A percentile compares a stretch with the other conserved stretches of the same genome.
Conservation (phyloP, 2,888 invertebrate species). For the Leptinotarsa juncta region DNA sequence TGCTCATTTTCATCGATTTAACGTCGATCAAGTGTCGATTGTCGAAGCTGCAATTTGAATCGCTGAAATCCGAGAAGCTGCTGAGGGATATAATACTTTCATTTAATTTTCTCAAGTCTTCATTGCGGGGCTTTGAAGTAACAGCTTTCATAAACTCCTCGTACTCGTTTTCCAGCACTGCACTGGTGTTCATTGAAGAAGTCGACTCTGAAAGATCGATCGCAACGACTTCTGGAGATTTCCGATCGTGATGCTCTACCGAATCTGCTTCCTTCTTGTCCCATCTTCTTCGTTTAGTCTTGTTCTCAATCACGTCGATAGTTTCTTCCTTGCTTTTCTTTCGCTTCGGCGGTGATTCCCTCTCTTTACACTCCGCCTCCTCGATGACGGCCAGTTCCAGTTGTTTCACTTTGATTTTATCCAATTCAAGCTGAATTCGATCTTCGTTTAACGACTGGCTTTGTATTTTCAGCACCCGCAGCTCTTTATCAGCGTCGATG, state of each 20-base stretch:
- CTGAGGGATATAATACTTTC: slow-evolving; percentile 23
- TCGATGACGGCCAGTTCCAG: slow-evolving; percentile 4
- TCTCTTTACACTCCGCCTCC: slow-evolving; percentile 15
- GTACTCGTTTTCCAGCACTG: slow-evolving; percentile 65
- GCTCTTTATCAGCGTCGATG: slow-evolving; percentile 41
- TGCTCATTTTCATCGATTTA: background rate
- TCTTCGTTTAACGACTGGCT: slow-evolving; percentile 35
- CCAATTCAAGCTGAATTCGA: slow-evolving; percentile 46
- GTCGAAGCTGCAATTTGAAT: slow-evolving; percentile 21
- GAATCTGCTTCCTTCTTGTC: slow-evolving; percentile 35
- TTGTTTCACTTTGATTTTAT: slow-evolving; percentile 25
- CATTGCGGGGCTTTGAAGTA: slow-evolving; percentile 55
- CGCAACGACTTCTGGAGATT: background rate
- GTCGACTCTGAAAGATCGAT: slow-evolving; percentile 6
- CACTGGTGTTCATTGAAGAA: slow-evolving; percentile 33
- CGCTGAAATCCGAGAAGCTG: slow-evolving; percentile 18
- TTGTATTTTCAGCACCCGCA: slow-evolving; percentile 46
- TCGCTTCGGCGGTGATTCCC: slow-evolving; percentile 25
- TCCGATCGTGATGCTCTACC: no score
- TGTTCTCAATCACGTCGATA: slow-evolving; percentile 4
- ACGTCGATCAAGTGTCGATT: background rate
- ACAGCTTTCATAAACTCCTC: slow-evolving; percentile 73
- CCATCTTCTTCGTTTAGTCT: slow-evolving; percentile 43
- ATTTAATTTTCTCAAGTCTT: slow-evolving; percentile 7
- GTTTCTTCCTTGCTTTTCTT: slow-evolving; percentile 12